Evolutionary conservation across 2,888 invertebrate species (phyloP).

Genomic region (Keiferia lycopersicella): DNA sequence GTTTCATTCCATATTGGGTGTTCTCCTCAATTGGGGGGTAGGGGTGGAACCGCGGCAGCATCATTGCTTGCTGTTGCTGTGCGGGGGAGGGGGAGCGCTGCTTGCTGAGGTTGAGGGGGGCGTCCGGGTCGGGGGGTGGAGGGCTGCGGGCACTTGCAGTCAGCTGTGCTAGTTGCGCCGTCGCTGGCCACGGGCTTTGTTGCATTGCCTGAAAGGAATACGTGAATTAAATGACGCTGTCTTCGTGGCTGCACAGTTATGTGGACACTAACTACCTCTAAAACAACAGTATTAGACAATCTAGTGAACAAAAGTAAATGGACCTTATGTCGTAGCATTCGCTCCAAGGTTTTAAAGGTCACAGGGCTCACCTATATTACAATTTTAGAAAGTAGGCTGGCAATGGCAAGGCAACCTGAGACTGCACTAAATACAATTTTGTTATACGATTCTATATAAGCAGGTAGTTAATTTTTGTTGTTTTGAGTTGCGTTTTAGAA

Average conservation of each 20-base stretch:
- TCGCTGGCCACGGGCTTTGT: conserved; percentile 84
- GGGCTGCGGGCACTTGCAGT: conserved; percentile 80
- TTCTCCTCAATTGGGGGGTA: conserved; percentile 73
- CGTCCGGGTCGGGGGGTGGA: conserved; percentile 86
- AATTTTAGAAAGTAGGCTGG: no score
- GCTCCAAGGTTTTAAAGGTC: no score
- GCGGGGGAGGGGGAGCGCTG: conserved; percentile 86
- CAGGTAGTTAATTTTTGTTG: not conserved
- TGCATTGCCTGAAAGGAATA: conserved; percentile 73
- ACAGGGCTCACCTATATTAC: no score
- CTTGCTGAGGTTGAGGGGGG: conserved; percentile 94
- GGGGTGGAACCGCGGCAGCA: conserved; percentile 76
- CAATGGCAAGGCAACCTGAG: not conserved
- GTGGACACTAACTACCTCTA: no score
- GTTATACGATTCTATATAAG: no score
- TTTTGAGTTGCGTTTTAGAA: not conserved
- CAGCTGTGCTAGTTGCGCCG: conserved; percentile 87
- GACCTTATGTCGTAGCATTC: no score
- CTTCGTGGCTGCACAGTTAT: no score
- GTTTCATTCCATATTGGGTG: conserved; percentile 65
- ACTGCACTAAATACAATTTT: no score
- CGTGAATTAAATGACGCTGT: no score
- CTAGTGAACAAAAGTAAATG: no score
- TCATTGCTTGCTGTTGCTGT: conserved; percentile 73
- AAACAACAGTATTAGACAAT: no score